A percentile compares a stretch with the other conserved stretches of the same genome.
Evolutionary conservation across 2,113 vertebrate species (phyloP).

Genomic region (Forbesichthys papilliferus): DNA sequence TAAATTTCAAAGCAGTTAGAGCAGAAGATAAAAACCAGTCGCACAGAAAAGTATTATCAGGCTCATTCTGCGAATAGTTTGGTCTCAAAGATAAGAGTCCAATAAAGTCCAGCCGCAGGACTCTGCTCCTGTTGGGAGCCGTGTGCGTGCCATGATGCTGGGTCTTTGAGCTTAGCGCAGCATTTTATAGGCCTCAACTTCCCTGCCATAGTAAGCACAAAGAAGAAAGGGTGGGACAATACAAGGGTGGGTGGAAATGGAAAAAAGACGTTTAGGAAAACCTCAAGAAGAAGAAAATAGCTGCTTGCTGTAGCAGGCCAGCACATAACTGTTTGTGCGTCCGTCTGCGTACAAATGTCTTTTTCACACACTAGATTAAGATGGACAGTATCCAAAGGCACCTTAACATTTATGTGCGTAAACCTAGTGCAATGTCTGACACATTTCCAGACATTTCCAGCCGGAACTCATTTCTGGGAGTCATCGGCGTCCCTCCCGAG

Average conservation of each 20-base stretch:
- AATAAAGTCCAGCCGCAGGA: constrained; percentile 36
- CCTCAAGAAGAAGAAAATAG: constrained; percentile 62
- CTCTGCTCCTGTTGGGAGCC: constrained; percentile 52
- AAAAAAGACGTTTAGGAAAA: constrained; percentile 31
- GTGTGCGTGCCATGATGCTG: constrained; percentile 46
- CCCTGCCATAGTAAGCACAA: constrained; percentile 60
- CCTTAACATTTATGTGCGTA: constrained; percentile 18
- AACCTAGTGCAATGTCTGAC: not conserved
- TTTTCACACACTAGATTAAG: constrained; percentile 31
- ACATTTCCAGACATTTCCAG: not conserved
- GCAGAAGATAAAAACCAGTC: not conserved
- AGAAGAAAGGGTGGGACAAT: constrained; percentile 67
- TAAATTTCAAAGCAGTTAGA: not conserved
- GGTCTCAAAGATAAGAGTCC: constrained; percentile 38
- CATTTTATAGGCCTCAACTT: constrained; percentile 56
- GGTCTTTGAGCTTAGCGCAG: constrained; percentile 62
- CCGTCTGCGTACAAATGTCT: not conserved
- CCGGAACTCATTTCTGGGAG: too few relatives aligned
- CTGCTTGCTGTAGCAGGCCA: constrained; percentile 48
- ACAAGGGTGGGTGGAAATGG: constrained; percentile 52
- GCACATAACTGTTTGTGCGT: constrained; percentile 31
- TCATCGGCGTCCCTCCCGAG: too few relatives aligned
- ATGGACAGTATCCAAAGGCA: constrained; percentile 23
- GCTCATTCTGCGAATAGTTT: constrained; percentile 33
- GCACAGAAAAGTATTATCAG: not conserved